Percentiles rank a stretch among this genome's conserved stretches.
Conservation (phyloP, 2,797 vertebrate species). For the Poeciliopsis gracilis region DNA sequence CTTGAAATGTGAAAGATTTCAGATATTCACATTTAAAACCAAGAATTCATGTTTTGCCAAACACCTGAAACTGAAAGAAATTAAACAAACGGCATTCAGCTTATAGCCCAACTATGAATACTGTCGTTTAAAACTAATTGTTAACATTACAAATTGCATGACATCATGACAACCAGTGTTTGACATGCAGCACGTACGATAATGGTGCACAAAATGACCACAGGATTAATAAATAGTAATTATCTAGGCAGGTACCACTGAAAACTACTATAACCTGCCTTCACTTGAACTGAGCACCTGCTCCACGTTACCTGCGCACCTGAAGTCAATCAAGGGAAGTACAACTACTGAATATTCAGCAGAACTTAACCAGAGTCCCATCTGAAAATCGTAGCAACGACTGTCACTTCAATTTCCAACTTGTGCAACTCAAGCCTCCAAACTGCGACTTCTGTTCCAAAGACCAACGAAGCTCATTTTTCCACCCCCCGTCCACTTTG, state of each 20-base stretch:
- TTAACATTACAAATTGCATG: not conserved
- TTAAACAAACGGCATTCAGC: not conserved
- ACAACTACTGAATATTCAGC: not conserved
- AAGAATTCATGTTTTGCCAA: not conserved
- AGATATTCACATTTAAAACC: not conserved
- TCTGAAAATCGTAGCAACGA: slow-evolving; percentile 22
- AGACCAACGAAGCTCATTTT: not conserved
- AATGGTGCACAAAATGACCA: not conserved
- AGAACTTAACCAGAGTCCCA: slow-evolving; percentile 1
- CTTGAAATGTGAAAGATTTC: not conserved
- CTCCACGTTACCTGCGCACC: slow-evolving; percentile 8
- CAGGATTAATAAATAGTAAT: not conserved
- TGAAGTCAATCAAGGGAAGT: not conserved
- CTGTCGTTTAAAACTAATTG: not conserved
- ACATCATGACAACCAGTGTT: not conserved
- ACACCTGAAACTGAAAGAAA: not conserved
- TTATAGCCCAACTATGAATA: not conserved
- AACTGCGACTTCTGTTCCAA: slow-evolving; percentile 3
- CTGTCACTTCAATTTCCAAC: slow-evolving; percentile 23
- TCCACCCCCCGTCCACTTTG: not conserved
- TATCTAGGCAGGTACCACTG: not conserved
- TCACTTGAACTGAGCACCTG: slow-evolving; percentile 17
- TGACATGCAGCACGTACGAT: not conserved
- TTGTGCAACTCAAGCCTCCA: slow-evolving; percentile 39
- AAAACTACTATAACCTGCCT: not conserved